Base-by-base conservation (phyloP, 2,888 invertebrate genomes). In the Aleiodes alternator region DNA sequence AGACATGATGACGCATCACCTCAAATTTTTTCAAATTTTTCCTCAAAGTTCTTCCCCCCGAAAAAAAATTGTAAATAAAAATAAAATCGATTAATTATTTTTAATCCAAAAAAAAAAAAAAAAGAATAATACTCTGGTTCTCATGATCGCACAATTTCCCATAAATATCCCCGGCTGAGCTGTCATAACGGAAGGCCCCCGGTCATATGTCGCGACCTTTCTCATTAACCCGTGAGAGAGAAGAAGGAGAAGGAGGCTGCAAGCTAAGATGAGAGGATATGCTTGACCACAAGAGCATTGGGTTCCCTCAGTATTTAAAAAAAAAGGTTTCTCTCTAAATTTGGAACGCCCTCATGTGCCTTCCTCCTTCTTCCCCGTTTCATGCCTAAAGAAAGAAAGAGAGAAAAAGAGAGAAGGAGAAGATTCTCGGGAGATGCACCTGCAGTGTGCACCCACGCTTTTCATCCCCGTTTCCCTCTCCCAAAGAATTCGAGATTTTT, bases 161-260 rank as follows among this genome's bases (percentile, higher is more conserved):
- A 87, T 84, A 85, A 86, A 84, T 84, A 85, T 84, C 81, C 80
- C 74, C 72, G 75, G 76, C 1, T 72, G 84, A 83, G 83, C 86
- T 86, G 87, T 86, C 87, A 86, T 85, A 86, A 84, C 85, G 85
- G 83, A 85, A 84, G 84, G 83, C 82, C 84, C 82, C 82, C 83
- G 84, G 85, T 87, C 86, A 86, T 81, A 86, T 85, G 85, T 84
- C 84, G 79, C 80, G 85, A 87, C 87, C 87, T 87, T 69, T 81
- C 85, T 86, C 84, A 87, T 87, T 88, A 86, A 85, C 85, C 85
- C 82, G 77, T 64, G 75, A 75, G 73, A 59, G 69, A 76, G 66
- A 78, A 80, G 75, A 75, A 72, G 53, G 69, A 76, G 66, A 78
- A 80, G 78, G 80, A 64, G 48, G 6, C 64, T 23, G 48, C 48